Evolutionary conservation across 2,888 invertebrate genomes (phyloP), one percentile per base, ranked within the genome.

Genomic region (Drosophila anomelani): DNA sequence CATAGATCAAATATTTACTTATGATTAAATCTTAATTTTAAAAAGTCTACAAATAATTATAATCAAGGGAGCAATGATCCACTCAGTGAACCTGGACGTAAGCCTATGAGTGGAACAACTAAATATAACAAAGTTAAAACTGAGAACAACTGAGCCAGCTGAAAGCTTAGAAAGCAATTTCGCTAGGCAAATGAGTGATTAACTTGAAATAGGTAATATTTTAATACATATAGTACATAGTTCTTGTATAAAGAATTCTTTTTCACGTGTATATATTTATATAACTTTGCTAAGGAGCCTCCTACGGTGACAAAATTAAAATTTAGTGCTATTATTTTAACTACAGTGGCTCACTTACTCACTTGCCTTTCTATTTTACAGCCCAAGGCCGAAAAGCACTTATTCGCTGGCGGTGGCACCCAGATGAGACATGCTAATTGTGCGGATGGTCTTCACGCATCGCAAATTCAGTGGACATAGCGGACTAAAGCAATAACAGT

Each of bases 361-460:
- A 55, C 61, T 59, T 36, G 39, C 67, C 32, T 62, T 60, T 53
- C 53, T 78, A 36, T 69, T 70, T 76, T 78, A 43, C 70, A 78
- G 81, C 51, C 57, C 34, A 41, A 56, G 46, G 36, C 10, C 46
- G 12, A 55, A 60, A 17, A 38, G 63, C 59, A 70, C 38, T 54
- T 15, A 55, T 12, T 58, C 17, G 38, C 47, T 39, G 49, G 36
- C 63, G 26, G 17, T 13, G 66, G 26, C 47, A 62, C 56, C 56
- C 62, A 85, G 85, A 87, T 89, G 90, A 85, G 88, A 89, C 62
- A 87, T 88, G 84, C 81, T 61, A 80, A 85, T 86, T 76, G 76
- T 76, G 77, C 78, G 77, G 78, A 83, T 85, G 77, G 64, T 83
- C 74, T 72, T 60, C 76, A 78, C 63, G 64, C 69, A 43, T 75